Conservation (phyloP, 2,888 invertebrate genomes). For the Dioctria rufipes region DNA sequence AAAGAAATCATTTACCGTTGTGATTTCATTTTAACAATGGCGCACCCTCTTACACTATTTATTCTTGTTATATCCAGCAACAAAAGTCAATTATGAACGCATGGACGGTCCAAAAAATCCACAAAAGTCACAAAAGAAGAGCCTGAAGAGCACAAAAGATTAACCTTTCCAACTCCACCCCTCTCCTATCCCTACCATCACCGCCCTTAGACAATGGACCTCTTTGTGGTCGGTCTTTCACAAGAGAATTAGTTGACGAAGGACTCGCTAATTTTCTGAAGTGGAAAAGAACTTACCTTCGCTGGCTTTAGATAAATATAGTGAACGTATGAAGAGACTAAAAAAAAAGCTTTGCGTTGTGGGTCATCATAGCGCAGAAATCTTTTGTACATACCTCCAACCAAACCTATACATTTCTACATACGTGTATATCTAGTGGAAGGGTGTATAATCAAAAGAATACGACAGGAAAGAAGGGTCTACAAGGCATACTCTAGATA, state of each 20-base stretch:
- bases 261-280: conserved; percentile 29
- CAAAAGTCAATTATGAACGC: conserved; percentile 30
- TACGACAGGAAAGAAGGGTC: neutral
- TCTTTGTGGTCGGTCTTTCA: conserved; percentile 1
- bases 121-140: neutral
- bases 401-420: neutral
- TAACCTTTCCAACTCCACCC: neutral
- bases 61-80: neutral
- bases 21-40: conserved; percentile 17
- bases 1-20: conserved; percentile 28
- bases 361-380: neutral
- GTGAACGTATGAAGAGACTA: conserved; percentile 11
- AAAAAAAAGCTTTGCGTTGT: neutral
- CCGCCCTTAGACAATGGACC: neutral
- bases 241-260: neutral
- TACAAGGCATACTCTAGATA: neutral
- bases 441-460: neutral
- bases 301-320: conserved; percentile 20
- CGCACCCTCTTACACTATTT: neutral
- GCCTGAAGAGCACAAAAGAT: conserved; percentile 3
- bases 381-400: too few species aligned
- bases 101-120: conserved; percentile 15
- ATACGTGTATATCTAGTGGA: neutral
- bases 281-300: conserved; percentile 35
- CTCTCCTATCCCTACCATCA: too few species aligned